A percentile compares a stretch with the other conserved stretches of the same genome.
Conservation (phyloP, 2,888 invertebrate species). For the Brenthis ino region DNA sequence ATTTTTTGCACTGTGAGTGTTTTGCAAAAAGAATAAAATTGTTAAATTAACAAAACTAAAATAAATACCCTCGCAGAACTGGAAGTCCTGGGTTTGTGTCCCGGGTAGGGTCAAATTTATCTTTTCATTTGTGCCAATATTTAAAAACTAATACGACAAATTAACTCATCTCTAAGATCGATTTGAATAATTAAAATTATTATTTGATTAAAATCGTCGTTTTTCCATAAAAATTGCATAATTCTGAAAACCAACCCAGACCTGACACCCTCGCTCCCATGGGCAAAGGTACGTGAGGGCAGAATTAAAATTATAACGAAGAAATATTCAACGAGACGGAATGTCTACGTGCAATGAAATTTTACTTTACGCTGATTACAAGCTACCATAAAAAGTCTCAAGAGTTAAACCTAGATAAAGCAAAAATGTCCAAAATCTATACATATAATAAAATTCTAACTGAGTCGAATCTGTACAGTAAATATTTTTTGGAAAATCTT, state of each 20-base stretch:
- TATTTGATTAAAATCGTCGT: conserved; percentile 6
- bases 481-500: too few species aligned
- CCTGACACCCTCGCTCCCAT: conserved; percentile 42
- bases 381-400: neutral
- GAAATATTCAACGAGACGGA: conserved; percentile 37
- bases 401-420: neutral
- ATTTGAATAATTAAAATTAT: neutral
- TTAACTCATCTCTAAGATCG: neutral
- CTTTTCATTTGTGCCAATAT: too few species aligned
- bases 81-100: too few species aligned
- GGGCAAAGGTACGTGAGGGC: conserved; percentile 48
- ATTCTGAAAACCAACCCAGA: conserved; percentile 38
- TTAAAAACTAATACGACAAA: too few species aligned
- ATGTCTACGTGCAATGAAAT: conserved; percentile 29
- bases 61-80: too few species aligned
- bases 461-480: too few species aligned
- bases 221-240: conserved; percentile 17
- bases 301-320: conserved; percentile 68
- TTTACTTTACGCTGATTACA: conserved; percentile 20
- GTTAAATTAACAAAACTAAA: too few species aligned
- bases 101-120: too few species aligned
- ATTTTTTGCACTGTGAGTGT: too few species aligned
- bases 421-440: neutral
- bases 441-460: too few species aligned
- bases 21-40: too few species aligned